A percentile compares a stretch with the other conserved stretches of the same genome.
phyloP scores from a whole-genome alignment of 1,140 invertebrate species.

The Bombus balteatus region DNA sequence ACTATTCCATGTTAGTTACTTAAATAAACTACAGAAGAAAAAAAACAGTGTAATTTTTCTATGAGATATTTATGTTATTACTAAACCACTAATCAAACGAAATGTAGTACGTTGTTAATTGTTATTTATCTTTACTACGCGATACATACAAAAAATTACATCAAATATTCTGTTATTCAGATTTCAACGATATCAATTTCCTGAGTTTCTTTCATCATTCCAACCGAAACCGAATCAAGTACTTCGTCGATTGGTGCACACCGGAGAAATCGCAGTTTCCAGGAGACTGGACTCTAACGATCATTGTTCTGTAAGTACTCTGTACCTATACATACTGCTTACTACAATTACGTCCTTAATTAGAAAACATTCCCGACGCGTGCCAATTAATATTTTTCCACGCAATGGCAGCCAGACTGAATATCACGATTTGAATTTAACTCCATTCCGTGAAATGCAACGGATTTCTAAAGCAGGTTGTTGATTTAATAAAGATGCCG shows the following conservation, averaged over 20 bases:
- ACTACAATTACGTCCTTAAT: conserved; percentile 35
- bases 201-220: background rate
- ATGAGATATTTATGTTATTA: background rate
- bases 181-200: no score
- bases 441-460: conserved; percentile 18
- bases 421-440: conserved; percentile 14
- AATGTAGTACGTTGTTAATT: background rate
- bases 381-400: conserved; percentile 28
- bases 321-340: background rate
- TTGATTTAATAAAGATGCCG: conserved; percentile 43
- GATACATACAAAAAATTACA: background rate
- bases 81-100: background rate
- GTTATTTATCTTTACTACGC: background rate
- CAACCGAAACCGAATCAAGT: background rate
- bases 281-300: background rate
- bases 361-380: conserved; percentile 6
- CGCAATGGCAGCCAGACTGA: background rate
- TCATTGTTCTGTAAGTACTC: conserved; percentile 42
- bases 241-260: background rate
- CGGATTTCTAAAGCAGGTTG: conserved; percentile 42
- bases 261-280: background rate
- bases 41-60: background rate
- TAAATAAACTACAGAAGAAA: background rate
- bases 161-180: background rate
- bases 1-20: background rate